Percentiles rank a stretch among this genome's conserved stretches.
Conservation (phyloP, 2,113 vertebrate species). For the Hippocampus mohnikei region DNA sequence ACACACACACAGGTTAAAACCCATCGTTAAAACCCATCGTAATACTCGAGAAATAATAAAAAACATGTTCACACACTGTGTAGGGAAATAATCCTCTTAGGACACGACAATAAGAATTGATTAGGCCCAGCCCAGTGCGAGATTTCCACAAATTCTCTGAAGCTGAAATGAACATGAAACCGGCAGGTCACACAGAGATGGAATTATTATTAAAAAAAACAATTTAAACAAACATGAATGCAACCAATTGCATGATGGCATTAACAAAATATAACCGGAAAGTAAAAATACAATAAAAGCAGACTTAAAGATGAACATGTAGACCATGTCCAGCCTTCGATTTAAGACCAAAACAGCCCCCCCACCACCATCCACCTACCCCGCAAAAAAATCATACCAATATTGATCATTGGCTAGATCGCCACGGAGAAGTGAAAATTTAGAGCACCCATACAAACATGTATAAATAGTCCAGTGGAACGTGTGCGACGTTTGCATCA, state of each 20-base stretch:
- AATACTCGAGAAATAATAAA: conserved; percentile 64
- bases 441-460: conserved; percentile 64
- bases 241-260: neutral
- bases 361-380: neutral
- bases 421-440: conserved; percentile 25
- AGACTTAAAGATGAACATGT: conserved; percentile 38
- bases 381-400: conserved; percentile 9
- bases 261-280: conserved; percentile 39
- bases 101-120: conserved; percentile 61
- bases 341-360: conserved; percentile 11
- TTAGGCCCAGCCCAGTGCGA: conserved; percentile 78
- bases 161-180: neutral
- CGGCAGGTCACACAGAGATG: neutral
- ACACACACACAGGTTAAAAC: conserved; percentile 78
- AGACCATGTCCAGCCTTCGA: conserved; percentile 23
- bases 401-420: neutral
- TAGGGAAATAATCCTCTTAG: conserved; percentile 60
- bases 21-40: conserved; percentile 75
- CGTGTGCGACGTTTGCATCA: conserved; percentile 37
- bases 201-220: neutral
- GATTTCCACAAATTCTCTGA: conserved; percentile 55
- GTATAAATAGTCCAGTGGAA: conserved; percentile 74
- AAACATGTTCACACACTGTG: conserved; percentile 65
- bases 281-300: conserved; percentile 42
- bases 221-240: conserved; percentile 24